Evolutionary conservation across 2,888 invertebrate genomes (phyloP).

Genomic region (Oscheius myriophilus): DNA sequence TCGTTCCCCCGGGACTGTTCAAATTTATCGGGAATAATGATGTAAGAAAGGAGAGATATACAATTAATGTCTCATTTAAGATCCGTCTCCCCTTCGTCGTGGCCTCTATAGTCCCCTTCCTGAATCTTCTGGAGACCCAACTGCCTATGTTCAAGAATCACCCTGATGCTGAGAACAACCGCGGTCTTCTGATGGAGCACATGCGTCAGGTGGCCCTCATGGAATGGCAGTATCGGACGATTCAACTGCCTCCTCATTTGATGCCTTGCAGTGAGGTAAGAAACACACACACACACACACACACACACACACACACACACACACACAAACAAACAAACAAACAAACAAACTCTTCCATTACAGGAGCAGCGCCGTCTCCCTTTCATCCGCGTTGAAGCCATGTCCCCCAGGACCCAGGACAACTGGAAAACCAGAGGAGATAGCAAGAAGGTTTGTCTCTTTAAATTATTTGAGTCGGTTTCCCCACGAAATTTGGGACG

Average conservation of each 20-base stretch:
- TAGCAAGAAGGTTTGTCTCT: too few species aligned
- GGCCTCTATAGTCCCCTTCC: conserved; percentile 1
- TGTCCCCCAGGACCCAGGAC: too few species aligned
- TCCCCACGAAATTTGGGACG: too few species aligned
- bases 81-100: conserved; percentile 15
- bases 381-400: too few species aligned
- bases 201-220: conserved; percentile 5
- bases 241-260: conserved; percentile 7
- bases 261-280: background rate
- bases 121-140: conserved; percentile 8
- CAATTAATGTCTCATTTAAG: background rate
- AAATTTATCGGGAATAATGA: conserved; percentile 15
- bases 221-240: conserved; percentile 7
- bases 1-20: conserved; percentile 11
- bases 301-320: too few species aligned
- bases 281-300: too few species aligned
- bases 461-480: too few species aligned
- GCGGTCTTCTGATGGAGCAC: conserved; percentile 6
- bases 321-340: too few species aligned
- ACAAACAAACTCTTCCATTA: too few species aligned
- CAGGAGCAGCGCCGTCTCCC: too few species aligned
- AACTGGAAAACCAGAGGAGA: too few species aligned
- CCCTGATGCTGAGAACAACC: background rate
- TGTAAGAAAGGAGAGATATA: background rate
- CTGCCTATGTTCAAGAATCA: background rate